A percentile compares a stretch with the other conserved stretches of the same genome.
Evolutionary conservation across 1,140 invertebrate species (phyloP).

Genomic region (Lepidurus apus): DNA sequence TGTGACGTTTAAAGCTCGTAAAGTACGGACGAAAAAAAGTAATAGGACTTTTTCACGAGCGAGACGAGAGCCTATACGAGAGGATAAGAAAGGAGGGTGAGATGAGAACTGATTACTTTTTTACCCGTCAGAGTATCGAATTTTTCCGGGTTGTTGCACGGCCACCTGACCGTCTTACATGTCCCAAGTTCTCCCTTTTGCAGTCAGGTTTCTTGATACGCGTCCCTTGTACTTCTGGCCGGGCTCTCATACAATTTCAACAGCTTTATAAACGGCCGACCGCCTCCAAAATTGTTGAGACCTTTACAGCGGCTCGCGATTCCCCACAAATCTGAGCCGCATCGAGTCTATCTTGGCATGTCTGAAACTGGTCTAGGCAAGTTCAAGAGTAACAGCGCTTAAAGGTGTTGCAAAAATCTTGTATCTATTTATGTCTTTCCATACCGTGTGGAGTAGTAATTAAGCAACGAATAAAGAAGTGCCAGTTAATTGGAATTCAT

Average conservation of each 20-base stretch:
- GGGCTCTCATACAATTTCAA: not conserved
- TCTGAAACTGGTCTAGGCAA: no score
- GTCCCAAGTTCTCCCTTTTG: not conserved
- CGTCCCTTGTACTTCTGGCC: not conserved
- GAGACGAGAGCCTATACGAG: not conserved
- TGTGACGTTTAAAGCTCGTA: not conserved
- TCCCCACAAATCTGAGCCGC: no score
- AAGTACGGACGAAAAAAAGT: not conserved
- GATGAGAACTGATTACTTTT: not conserved
- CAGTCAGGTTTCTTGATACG: not conserved
- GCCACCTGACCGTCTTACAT: not conserved
- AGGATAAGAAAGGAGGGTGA: not conserved
- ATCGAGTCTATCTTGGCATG: no score
- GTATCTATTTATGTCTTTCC: no score
- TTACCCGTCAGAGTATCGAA: not conserved
- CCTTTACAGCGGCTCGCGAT: no score
- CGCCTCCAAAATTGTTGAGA: no score
- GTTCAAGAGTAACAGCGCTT: no score
- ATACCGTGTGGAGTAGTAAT: no score
- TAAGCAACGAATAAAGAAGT: no score
- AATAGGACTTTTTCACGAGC: not conserved
- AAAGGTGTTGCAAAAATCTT: no score
- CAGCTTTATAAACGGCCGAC: no score
- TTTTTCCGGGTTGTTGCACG: not conserved
- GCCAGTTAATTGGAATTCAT: no score